These are phyloP conservation scores for Atta texana DNA, from an alignment of 1,140 invertebrate species.

Conservation along the genomic window DNA sequence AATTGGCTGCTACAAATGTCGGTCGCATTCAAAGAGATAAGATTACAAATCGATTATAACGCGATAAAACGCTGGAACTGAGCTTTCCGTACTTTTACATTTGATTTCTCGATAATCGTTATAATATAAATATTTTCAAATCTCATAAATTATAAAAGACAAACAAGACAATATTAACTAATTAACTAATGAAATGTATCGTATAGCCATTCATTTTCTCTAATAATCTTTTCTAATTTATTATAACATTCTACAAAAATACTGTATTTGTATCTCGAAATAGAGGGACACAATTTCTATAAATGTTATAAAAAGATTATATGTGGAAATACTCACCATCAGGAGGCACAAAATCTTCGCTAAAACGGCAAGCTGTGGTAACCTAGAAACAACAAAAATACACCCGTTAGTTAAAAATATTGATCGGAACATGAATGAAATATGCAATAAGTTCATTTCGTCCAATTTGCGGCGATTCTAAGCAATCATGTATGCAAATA, in stretches of 20 bases:
- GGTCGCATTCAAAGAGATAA: conserved; percentile 49
- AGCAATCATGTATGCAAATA: conserved; percentile 70
- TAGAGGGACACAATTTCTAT: not conserved
- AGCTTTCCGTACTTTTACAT: not conserved
- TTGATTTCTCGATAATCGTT: not conserved
- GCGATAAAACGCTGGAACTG: conserved; percentile 17
- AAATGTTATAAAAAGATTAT: not conserved
- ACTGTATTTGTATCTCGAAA: not conserved
- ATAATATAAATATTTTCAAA: not conserved
- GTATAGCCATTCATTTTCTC: not conserved
- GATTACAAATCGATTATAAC: conserved; percentile 38
- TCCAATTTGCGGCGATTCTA: conserved; percentile 62
- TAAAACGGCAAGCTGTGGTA: conserved; percentile 95
- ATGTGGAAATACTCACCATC: conserved; percentile 88
- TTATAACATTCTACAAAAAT: not conserved
- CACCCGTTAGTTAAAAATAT: conserved; percentile 42
- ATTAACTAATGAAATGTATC: not conserved
- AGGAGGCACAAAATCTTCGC: conserved; percentile 94
- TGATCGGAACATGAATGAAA: not conserved
- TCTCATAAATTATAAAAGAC: not conserved
- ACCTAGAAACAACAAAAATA: conserved; percentile 88
- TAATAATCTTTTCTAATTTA: not conserved
- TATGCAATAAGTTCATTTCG: conserved; percentile 41
- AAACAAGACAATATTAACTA: not conserved
- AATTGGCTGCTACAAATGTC: conserved; percentile 58